These are phyloP conservation scores for Drosophila pseudoananassae DNA, from an alignment of 1,140 invertebrate genomes.

Conservation along the genomic window DNA sequence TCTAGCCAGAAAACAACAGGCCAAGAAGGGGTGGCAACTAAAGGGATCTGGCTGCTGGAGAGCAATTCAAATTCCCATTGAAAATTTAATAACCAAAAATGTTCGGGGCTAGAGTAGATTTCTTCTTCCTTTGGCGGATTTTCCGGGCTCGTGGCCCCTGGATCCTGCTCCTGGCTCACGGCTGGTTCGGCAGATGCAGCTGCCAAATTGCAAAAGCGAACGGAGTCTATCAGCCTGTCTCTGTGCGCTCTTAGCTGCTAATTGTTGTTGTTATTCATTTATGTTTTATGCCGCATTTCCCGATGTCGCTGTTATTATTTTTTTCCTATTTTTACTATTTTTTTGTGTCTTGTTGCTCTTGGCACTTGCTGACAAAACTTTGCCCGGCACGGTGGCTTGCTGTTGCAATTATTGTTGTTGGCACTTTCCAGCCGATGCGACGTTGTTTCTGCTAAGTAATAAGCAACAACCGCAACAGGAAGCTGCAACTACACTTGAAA, in stretches of 20 bases:
- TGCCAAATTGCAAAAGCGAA: slow-evolving; percentile 53
- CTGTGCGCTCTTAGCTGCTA: slow-evolving; percentile 31
- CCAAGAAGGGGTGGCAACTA: background rate
- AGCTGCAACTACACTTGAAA: slow-evolving; percentile 17
- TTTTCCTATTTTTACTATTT: slow-evolving; percentile 4
- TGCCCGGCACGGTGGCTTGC: slow-evolving; percentile 56
- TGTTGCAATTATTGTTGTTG: slow-evolving; percentile 75
- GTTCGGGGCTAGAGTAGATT: slow-evolving; percentile 29
- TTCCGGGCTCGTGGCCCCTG: background rate
- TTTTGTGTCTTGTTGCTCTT: slow-evolving; percentile 22
- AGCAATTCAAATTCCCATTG: slow-evolving; percentile 73
- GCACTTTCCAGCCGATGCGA: slow-evolving; percentile 48
- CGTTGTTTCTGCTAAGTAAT: slow-evolving; percentile 55
- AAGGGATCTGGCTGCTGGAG: slow-evolving; percentile 45
- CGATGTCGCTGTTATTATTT: slow-evolving; percentile 16
- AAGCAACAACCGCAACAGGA: slow-evolving; percentile 61
- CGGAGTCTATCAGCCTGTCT: slow-evolving; percentile 26
- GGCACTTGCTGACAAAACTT: slow-evolving; percentile 62
- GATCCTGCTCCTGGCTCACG: background rate
- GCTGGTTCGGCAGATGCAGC: slow-evolving; percentile 9
- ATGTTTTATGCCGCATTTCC: slow-evolving; percentile 72
- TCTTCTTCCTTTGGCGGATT: background rate
- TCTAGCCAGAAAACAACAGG: slow-evolving; percentile 52
- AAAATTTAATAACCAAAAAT: slow-evolving; percentile 80
- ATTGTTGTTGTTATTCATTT: slow-evolving; percentile 76